Evolutionary conservation across 2,797 vertebrate species (phyloP), one percentile per base, ranked within the genome.

Genomic region (Ctenopoma kingsleyae): DNA sequence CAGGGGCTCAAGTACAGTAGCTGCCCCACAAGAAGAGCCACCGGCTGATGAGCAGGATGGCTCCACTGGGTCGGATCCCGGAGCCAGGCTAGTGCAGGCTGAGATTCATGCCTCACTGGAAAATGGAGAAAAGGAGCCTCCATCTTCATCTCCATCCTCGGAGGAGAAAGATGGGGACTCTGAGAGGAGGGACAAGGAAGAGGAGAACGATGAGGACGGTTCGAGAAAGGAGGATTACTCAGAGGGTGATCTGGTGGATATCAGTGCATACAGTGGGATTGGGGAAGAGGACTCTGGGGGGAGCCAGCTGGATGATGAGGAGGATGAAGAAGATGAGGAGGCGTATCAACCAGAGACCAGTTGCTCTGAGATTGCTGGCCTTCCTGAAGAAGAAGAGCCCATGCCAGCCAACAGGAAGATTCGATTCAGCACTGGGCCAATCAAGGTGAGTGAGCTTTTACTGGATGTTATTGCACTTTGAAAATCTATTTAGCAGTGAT

Each of bases 221-320:
- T 96, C 93, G 12, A 96, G 95, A 75, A 97, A 94, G 92, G 98
- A 99, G 90, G 98, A 99, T 86, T 97, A 96, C 90, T 98, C 98
- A 0, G 97, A 98, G 91, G 98, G 96, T 0, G 98, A 99, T 72
- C 91, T 98, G 83, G 96, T 99, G 91, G 98, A 99, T 81, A 96
- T 99, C 92, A 99, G 98, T 73, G 97, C 97, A 9, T 99, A 98
- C 92, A 99, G 98, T 0, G 98, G 98, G 80, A 91, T 97, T 0
- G 97, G 97, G 75, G 98, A 97, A 90, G 98, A 98, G 81, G 98
- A 99, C 90, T 98, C 97, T 2, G 98, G 95, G 71, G 98, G 97
- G 22, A 98, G 98, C 71, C 97, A 98, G 86, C 94, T 99, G 83
- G 97, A 99, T 5, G 97, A 99, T 44, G 94, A 95, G 55, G 95